Conservation (phyloP, 2,888 invertebrate species). For the Cactoblastis cactorum region DNA sequence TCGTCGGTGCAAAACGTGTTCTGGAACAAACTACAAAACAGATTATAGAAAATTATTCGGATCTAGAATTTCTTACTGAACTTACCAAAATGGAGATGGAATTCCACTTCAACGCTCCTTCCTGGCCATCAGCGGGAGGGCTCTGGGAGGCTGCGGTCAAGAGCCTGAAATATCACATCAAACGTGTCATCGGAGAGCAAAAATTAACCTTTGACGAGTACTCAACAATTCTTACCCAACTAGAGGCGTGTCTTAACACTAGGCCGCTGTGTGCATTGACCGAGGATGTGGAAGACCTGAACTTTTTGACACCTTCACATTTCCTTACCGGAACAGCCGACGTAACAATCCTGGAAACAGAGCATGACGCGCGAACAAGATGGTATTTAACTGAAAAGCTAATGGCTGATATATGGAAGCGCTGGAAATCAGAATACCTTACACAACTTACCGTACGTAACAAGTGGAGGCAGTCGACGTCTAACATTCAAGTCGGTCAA, state of each 20-base stretch:
- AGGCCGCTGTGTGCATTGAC: neutral
- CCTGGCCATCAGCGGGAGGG: slow-evolving; percentile 12
- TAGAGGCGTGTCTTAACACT: neutral
- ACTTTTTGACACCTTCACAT: neutral
- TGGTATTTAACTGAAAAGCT: neutral
- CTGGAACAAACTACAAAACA: slow-evolving; percentile 12
- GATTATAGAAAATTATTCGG: too few species aligned
- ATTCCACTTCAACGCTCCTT: neutral
- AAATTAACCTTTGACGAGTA: slow-evolving; percentile 1
- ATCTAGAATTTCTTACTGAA: neutral
- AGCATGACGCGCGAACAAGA: neutral
- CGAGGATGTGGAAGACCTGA: neutral
- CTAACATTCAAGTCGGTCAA: neutral
- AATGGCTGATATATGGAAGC: neutral
- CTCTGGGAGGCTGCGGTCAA: slow-evolving; percentile 21
- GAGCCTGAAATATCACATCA: neutral
- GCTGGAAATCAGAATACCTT: neutral
- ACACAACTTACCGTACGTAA: neutral
- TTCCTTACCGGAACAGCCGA: neutral
- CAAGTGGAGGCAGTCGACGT: neutral
- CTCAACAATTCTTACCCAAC: neutral
- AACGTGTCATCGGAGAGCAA: neutral
- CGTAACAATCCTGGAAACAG: too few species aligned
- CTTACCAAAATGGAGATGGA: neutral
- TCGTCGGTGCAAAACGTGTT: slow-evolving; percentile 24